These are phyloP conservation scores for Labeo rohita DNA, from an alignment of 2,113 vertebrate genomes.

Conservation along the genomic window DNA sequence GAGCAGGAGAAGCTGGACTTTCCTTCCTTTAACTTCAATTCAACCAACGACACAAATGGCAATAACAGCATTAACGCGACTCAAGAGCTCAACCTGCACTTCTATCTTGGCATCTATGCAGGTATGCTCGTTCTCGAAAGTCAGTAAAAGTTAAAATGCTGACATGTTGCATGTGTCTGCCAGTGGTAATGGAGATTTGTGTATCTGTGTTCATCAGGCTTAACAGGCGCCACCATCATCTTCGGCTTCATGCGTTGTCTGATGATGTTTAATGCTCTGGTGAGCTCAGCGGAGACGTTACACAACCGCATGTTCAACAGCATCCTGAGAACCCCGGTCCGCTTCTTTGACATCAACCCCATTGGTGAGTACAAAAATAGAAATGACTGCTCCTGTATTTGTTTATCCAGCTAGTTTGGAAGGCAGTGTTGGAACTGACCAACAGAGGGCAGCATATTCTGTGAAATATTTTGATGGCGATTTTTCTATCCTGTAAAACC, in stretches of 20 bases:
- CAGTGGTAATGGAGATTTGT: not conserved
- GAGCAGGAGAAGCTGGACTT: conserved; percentile 19
- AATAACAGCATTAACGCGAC: conserved; percentile 54
- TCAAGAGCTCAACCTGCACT: conserved; percentile 71
- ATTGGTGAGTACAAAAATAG: conserved; percentile 81
- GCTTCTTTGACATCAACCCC: conserved; percentile 95
- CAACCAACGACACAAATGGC: conserved; percentile 20
- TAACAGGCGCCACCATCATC: conserved; percentile 80
- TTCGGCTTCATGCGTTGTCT: conserved; percentile 84
- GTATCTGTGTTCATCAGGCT: conserved; percentile 72
- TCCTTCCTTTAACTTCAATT: not conserved
- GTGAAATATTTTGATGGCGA: not conserved
- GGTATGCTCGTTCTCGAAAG: conserved; percentile 69
- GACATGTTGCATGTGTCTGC: not conserved
- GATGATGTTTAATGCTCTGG: conserved; percentile 82
- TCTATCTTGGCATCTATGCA: conserved; percentile 90
- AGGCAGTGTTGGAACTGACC: not conserved
- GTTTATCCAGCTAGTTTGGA: not conserved
- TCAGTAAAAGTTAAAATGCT: not conserved
- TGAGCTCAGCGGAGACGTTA: conserved; percentile 81
- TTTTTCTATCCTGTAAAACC: not conserved
- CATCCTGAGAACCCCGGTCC: conserved; percentile 84
- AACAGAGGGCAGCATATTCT: conserved; percentile 23
- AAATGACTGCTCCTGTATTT: not conserved
- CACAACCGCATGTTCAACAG: conserved; percentile 91